Conservation (phyloP, 2,888 invertebrate species). For the Omphaloscelis lunosa region DNA sequence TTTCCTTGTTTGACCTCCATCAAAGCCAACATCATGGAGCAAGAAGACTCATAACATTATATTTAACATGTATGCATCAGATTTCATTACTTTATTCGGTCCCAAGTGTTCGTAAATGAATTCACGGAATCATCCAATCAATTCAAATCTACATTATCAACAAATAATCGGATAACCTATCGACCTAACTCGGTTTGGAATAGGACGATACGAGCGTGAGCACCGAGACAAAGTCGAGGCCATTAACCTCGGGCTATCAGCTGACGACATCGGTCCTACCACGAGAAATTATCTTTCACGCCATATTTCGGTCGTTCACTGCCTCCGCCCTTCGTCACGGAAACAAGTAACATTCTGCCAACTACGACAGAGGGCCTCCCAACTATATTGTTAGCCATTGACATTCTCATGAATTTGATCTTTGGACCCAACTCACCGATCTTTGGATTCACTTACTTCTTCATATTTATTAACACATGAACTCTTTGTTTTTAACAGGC, state of each 20-base stretch:
- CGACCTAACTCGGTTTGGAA: constrained; percentile 78
- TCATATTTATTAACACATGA: constrained; percentile 10
- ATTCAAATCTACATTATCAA: constrained; percentile 65
- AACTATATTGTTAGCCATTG: constrained; percentile 32
- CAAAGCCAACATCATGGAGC: background rate
- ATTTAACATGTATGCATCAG: background rate
- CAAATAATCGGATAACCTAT: constrained; percentile 84
- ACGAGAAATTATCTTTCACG: constrained; percentile 86
- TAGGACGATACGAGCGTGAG: constrained; percentile 82
- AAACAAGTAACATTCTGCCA: constrained; percentile 63
- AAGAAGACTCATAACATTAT: background rate
- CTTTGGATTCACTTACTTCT: constrained; percentile 20
- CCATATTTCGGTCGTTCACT: constrained; percentile 86
- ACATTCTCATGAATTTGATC: constrained; percentile 35
- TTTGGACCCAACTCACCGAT: constrained; percentile 16
- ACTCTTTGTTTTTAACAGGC: constrained; percentile 32
- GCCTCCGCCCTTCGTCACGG: constrained; percentile 69
- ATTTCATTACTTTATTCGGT: constrained; percentile 6
- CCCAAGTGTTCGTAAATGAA: constrained; percentile 12
- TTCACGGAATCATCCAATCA: constrained; percentile 39
- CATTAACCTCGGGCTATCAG: constrained; percentile 88
- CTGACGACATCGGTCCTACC: constrained; percentile 87
- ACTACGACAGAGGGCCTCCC: constrained; percentile 56
- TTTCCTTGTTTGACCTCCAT: constrained; percentile 17
- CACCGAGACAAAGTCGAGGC: constrained; percentile 88